Base-by-base conservation (phyloP, 1,140 invertebrate species). In the Akabosia matsudoensis region DNA sequence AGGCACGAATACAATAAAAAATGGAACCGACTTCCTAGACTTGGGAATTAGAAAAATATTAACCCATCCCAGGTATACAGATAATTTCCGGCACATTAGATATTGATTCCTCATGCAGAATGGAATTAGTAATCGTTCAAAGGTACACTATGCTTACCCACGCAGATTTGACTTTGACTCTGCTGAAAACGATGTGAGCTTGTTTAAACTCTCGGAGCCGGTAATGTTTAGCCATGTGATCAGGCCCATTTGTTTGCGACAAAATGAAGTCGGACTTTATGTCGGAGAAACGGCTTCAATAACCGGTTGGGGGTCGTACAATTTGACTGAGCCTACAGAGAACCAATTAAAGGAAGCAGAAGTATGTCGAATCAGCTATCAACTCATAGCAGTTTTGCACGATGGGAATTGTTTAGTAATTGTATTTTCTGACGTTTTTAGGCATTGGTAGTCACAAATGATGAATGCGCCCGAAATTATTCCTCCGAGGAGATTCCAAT, bases 101-200 rank as follows among this genome's bases (percentile, higher is more conserved):
- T 56, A 10, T 45, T n/a, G 24, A 56, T 56, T n/a, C n/a, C n/a
- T 18, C 37, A 45, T 10, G 37, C 37, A 18, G 7, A 45, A 7
- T 45, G 18, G 18, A 45, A 18, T 18, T 45, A 10, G 18, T 45
- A 10, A 18, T 10, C 37, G 18, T 45, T 45, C 18, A 45, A 45
- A 45, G 7, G 24, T 56, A 10, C 22, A 56, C 72, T 13, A 14
- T 67, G 4, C n/a, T 74, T 56, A 18, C n/a, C n/a, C n/a, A n/a
- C n/a, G n/a, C 37, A 78, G 73, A 56, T 78, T 78, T 31, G 56
- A 74, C 34, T 33, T 56, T 31, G 73, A 78, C 10, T 74, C 73
- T 13, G 73, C 34, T 1, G 73, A 78, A 18, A 24, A 54, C 56
- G 76, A 78, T 34, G 52, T 78, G 14, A 61, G 73, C 30, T 61